A percentile compares a stretch with the other conserved stretches of the same genome.
phyloP scores from a whole-genome alignment of 2,113 vertebrate genomes.

The Mus musculus region DNA sequence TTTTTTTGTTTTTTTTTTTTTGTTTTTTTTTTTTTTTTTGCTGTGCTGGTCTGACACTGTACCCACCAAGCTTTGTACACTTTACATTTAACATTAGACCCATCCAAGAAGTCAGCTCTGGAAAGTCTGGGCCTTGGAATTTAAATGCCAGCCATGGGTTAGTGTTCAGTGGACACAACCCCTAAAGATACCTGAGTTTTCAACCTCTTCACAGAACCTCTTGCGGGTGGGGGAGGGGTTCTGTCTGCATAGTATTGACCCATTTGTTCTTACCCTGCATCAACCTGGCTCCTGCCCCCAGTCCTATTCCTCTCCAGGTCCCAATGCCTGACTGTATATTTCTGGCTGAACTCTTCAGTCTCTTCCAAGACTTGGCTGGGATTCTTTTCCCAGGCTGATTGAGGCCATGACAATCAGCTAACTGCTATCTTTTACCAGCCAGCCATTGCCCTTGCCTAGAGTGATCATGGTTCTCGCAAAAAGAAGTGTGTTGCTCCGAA shows the following conservation, averaged over 20 bases:
- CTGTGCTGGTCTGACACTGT: neutral
- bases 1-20: too few species aligned
- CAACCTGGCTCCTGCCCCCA: neutral
- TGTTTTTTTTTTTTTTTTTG: too few species aligned
- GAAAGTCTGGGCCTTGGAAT: neutral
- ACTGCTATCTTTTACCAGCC: neutral
- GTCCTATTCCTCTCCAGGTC: neutral
- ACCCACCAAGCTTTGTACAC: neutral
- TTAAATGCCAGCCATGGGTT: fast-evolving
- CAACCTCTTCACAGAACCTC: neutral
- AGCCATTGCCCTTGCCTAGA: neutral
- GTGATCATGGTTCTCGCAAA: neutral
- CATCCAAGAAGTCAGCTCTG: neutral
- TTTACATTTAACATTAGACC: neutral
- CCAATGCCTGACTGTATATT: neutral
- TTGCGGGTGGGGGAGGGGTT: fast-evolving
- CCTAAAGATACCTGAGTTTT: neutral
- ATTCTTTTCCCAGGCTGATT: too few species aligned
- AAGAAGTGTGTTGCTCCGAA: neutral
- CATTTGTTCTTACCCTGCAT: neutral
- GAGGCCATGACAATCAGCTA: neutral
- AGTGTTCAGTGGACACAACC: fast-evolving
- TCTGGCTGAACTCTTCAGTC: neutral
- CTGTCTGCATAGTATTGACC: neutral
- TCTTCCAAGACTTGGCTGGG: neutral